These are phyloP conservation scores for Vireo griseus DNA, from an alignment of 2,797 vertebrate genomes.

Conservation along the genomic window DNA sequence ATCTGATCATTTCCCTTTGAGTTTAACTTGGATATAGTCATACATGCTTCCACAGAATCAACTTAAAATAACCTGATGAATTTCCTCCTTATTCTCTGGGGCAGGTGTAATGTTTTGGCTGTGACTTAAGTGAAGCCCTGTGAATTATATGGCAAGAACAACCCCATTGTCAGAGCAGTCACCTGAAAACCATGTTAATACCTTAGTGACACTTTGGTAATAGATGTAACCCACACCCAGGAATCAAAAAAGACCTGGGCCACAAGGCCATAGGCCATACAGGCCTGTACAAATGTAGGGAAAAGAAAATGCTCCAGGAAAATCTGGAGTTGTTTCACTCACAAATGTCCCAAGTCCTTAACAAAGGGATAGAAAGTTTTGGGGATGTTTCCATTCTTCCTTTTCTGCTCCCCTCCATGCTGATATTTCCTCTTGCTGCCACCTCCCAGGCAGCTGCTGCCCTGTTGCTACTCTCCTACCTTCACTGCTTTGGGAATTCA, in stretches of 20 bases:
- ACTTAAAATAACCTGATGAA: conserved; percentile 27
- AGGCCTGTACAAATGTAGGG: not conserved
- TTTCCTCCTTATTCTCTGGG: not conserved
- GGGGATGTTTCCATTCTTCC: not conserved
- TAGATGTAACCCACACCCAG: not conserved
- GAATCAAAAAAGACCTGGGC: not conserved
- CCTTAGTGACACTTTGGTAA: not conserved
- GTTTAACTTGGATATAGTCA: not conserved
- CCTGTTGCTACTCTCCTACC: not conserved
- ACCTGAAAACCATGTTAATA: not conserved
- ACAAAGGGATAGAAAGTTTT: not conserved
- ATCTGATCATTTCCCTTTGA: not conserved
- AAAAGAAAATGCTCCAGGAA: not conserved
- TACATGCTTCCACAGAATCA: conserved; percentile 4
- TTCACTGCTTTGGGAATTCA: not conserved
- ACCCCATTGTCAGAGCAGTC: not conserved
- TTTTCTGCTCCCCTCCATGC: not conserved
- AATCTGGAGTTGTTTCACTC: not conserved
- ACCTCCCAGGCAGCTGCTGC: not conserved
- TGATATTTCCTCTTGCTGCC: not conserved
- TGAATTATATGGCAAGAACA: not conserved
- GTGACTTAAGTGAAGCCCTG: not conserved
- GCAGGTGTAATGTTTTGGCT: not conserved
- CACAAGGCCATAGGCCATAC: not conserved
- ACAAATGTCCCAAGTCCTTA: not conserved